These are phyloP conservation scores for Ctenodactylus gundi DNA, from an alignment of 2,113 vertebrate genomes.

Conservation along the genomic window DNA sequence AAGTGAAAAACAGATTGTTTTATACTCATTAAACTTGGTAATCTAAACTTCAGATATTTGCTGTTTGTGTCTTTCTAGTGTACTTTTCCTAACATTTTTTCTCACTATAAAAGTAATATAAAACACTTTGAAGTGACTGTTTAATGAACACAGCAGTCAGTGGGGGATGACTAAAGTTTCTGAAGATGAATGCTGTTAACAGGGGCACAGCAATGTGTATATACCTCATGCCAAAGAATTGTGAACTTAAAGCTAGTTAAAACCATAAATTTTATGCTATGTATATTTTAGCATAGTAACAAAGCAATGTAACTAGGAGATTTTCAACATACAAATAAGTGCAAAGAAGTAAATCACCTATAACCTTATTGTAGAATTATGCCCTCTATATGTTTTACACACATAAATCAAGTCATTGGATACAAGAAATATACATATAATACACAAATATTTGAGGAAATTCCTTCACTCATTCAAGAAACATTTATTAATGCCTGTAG, in stretches of 20 bases:
- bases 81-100: neutral
- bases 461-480: neutral
- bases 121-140: neutral
- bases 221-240: neutral
- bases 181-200: neutral
- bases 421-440: neutral
- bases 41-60: neutral
- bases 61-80: neutral
- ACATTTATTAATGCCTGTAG: neutral
- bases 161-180: neutral
- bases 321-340: neutral
- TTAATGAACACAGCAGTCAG: neutral
- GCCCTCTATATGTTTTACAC: too few species aligned
- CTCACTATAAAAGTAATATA: neutral
- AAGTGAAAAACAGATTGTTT: constrained; percentile 48
- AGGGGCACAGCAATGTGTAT: neutral
- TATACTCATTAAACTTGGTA: neutral
- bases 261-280: neutral
- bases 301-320: neutral
- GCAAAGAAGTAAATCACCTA: neutral
- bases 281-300: neutral
- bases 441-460: neutral
- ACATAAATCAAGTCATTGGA: too few species aligned
- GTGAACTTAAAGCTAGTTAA: neutral
- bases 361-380: neutral